Evolutionary conservation across 2,113 vertebrate genomes (phyloP), one percentile per base, ranked within the genome.

Genomic region (Microcebus murinus): DNA sequence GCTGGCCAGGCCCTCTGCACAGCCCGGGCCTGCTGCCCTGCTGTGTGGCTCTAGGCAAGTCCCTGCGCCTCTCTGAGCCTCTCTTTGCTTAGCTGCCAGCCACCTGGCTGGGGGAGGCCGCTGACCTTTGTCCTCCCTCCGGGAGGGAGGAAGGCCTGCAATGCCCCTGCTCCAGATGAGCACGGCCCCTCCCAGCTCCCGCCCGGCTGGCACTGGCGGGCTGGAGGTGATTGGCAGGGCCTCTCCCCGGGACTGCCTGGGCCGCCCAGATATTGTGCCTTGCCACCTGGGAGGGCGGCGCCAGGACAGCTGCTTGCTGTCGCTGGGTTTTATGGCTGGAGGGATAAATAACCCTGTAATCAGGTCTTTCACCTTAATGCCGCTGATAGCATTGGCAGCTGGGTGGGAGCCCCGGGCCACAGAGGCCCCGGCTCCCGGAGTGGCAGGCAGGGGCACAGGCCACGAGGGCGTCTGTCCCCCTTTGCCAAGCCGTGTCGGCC

Each of bases 301-400:
- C 48, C 1, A 2, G 85, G 87, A 55, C 79, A 94, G 94, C 96
- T 94, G 96, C 77, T 61, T 70, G 9, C 87, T 17, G 83, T 79
- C 88, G 74, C 83, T 12, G 21, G 84, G 34, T 79, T 96, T 96
- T 87, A 59, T 17, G 61, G 85, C 70, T 3, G 0, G 36, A 84
- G 95, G 88, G 85, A 57, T 93, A 91, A 95, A 95, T 97, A 79
- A 81, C 84, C 59, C 42, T 73, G 36, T 84, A 63, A 92, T 97
- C 67, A 76, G 52, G 34, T 31, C 95, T 84, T 90, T 85, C 87
- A 70, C 79, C 89, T 94, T 80, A 80, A 52, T 55, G 93, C 39
- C 42, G 11, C 52, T 34, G 85, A 92, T 95, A 89, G 77, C 59
- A 34, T 61, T 34, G 27, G 23, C 31, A 65, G 61, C 70, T 27